phyloP scores from a whole-genome alignment of 1,140 invertebrate species.

The Pachyrhynchus sulphureomaculatus region DNA sequence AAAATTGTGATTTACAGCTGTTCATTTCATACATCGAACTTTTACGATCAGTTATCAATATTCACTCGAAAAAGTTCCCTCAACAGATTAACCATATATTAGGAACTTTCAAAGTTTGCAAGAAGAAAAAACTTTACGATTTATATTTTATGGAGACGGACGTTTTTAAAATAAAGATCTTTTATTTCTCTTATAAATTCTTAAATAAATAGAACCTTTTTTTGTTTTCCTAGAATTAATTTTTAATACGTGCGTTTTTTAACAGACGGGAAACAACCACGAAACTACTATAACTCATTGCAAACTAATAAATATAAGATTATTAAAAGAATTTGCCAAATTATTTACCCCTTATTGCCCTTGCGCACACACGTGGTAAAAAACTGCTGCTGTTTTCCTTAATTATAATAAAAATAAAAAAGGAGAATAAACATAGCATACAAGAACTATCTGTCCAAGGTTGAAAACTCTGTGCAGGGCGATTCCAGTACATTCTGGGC shows the following conservation, averaged over 20 bases:
- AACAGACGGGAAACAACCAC: no score
- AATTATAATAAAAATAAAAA: no score
- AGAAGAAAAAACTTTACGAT: constrained; percentile 25
- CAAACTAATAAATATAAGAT: no score
- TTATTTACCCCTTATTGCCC: no score
- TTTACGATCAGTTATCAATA: constrained; percentile 33
- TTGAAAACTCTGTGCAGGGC: no score
- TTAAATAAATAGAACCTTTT: constrained; percentile 13
- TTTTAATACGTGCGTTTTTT: neutral
- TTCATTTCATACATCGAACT: constrained; percentile 30
- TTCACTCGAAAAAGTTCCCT: constrained; percentile 28
- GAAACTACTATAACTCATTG: no score
- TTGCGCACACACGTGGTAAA: no score
- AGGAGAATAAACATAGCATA: no score
- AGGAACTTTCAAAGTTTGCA: constrained; percentile 22
- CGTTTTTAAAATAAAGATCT: constrained; percentile 15
- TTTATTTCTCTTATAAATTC: constrained; percentile 16
- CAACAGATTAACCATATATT: constrained; percentile 33
- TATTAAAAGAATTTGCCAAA: no score
- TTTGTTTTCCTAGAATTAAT: neutral
- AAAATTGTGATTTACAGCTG: constrained; percentile 9
- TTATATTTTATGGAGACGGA: constrained; percentile 28
- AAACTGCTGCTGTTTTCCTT: no score
- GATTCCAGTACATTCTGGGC: no score
- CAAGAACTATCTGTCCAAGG: no score